Evolutionary conservation across 2,888 invertebrate genomes (phyloP).

Genomic region (Heliconius charithonia): DNA sequence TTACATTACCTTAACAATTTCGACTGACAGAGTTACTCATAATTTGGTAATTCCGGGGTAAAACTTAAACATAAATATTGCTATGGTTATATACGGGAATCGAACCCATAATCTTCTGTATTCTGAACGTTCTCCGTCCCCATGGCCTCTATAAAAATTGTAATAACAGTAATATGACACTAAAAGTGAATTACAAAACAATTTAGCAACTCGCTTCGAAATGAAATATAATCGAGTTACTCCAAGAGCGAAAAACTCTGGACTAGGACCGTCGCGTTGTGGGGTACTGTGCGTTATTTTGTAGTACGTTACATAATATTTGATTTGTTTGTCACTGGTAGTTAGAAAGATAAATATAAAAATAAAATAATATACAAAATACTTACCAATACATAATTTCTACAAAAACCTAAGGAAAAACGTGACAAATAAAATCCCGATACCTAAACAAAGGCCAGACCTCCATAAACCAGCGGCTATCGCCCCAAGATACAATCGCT

Average conservation of each 20-base stretch:
- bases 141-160: not conserved
- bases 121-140: not conserved
- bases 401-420: not conserved
- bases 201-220: slow-evolving; percentile 20
- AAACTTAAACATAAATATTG: no score
- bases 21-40: no score
- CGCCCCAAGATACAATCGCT: not conserved
- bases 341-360: not conserved
- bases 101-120: not conserved
- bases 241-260: not conserved
- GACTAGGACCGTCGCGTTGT: not conserved
- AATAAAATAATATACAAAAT: no score
- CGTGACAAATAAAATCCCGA: not conserved
- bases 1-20: no score
- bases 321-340: not conserved
- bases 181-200: slow-evolving; percentile 20
- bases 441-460: not conserved
- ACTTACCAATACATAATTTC: not conserved
- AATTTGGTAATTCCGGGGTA: no score
- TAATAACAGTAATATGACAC: slow-evolving; percentile 19
- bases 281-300: not conserved
- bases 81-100: not conserved
- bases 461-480: not conserved
- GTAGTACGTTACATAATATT: not conserved
- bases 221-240: slow-evolving; percentile 22